Evolutionary conservation across 2,113 vertebrate genomes (phyloP).

Genomic region (Dasyprocta punctata): DNA sequence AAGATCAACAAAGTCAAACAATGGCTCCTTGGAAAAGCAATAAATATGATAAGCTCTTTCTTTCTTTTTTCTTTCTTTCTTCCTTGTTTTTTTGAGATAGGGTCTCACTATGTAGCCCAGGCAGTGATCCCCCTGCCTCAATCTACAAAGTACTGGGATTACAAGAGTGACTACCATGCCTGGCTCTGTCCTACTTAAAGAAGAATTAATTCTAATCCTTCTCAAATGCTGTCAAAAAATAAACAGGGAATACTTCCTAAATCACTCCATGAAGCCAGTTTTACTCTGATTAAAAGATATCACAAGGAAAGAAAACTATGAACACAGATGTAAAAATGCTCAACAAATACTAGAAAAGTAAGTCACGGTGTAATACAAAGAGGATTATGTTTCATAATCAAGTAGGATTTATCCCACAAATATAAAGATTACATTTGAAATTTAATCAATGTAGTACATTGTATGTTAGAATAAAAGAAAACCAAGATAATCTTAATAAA

Average conservation of each 20-base stretch:
- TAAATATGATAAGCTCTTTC: background rate
- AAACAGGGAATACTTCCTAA: background rate
- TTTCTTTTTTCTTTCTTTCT: no score
- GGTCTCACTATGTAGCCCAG: no score
- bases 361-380: background rate
- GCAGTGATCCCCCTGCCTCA: no score
- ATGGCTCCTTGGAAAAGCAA: background rate
- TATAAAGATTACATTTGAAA: background rate
- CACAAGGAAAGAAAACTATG: background rate
- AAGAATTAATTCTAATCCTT: background rate
- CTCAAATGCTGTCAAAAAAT: background rate
- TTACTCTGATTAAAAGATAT: slow-evolving; percentile 5
- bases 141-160: no score
- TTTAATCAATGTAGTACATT: background rate
- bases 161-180: no score
- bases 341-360: background rate
- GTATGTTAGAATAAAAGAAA: slow-evolving; percentile 5
- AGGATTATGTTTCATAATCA: no score
- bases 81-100: no score
- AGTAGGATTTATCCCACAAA: no score
- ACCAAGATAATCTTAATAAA: background rate
- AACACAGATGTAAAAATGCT: background rate
- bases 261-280: background rate
- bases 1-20: background rate
- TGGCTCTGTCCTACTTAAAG: background rate